phyloP scores from a whole-genome alignment of 2,888 invertebrate species.

The Ornithoptera alexandrae region DNA sequence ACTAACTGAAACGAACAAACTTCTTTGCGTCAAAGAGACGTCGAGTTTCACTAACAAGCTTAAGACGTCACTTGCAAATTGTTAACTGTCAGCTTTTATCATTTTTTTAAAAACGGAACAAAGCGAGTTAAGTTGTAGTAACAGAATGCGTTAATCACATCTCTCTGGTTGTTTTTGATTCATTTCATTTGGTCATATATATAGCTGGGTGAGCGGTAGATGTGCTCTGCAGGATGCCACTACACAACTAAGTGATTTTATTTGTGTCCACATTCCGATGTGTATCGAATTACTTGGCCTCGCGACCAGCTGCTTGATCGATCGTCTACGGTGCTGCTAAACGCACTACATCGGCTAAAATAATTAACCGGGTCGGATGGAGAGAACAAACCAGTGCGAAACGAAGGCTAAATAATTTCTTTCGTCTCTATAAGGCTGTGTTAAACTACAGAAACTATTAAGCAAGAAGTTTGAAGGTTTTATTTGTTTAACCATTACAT shows the following conservation, averaged over 20 bases:
- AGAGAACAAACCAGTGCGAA: constrained; percentile 24
- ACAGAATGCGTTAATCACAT: constrained; percentile 38
- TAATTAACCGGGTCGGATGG: constrained; percentile 37
- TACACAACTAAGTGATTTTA: constrained; percentile 77
- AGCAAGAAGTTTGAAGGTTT: background rate
- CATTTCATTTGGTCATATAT: constrained; percentile 35
- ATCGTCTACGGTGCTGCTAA: constrained; percentile 62
- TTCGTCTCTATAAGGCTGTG: constrained; percentile 7
- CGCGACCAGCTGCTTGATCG: constrained; percentile 75
- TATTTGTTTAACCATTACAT: background rate
- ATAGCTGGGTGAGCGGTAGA: constrained; percentile 55
- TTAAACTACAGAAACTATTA: background rate
- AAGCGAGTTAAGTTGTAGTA: constrained; percentile 30
- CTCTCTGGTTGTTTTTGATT: constrained; percentile 36
- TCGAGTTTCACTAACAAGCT: constrained; percentile 40
- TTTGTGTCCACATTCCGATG: constrained; percentile 78
- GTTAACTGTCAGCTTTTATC: constrained; percentile 36
- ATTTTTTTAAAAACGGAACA: constrained; percentile 33
- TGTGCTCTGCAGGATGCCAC: constrained; percentile 72
- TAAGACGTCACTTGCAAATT: constrained; percentile 40
- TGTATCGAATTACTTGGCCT: constrained; percentile 75
- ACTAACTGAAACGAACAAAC: constrained; percentile 35
- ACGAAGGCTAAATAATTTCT: constrained; percentile 16
- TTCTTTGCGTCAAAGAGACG: constrained; percentile 36
- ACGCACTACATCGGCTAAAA: constrained; percentile 50